Evolutionary conservation across 2,113 vertebrate genomes (phyloP).

Genomic region (Cololabis saira): DNA sequence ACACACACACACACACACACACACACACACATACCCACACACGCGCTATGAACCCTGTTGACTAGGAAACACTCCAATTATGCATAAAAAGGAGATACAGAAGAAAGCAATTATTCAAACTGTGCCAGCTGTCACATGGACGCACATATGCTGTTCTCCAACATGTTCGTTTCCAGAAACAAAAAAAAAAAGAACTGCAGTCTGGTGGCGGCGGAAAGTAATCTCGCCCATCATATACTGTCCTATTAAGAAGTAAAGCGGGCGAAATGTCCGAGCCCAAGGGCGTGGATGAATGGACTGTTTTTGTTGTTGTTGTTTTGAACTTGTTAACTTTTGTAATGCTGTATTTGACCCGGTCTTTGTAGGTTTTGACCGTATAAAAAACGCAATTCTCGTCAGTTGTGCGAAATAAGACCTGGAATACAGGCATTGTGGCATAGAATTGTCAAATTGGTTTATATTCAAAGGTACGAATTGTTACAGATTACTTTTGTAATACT

Average conservation of each 20-base stretch:
- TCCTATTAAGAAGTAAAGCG: slow-evolving; percentile 5
- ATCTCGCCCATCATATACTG: slow-evolving; percentile 20
- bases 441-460: too few species aligned
- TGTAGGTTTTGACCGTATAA: too few species aligned
- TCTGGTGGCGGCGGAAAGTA: slow-evolving; percentile 35
- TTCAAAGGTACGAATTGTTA: too few species aligned
- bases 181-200: slow-evolving; percentile 9
- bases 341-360: too few species aligned
- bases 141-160: slow-evolving; percentile 51
- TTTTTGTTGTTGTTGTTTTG: too few species aligned
- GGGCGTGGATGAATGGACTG: background rate
- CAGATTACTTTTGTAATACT: too few species aligned
- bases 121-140: slow-evolving; percentile 63
- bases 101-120: slow-evolving; percentile 65
- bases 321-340: too few species aligned
- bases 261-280: background rate
- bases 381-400: too few species aligned
- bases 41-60: slow-evolving; percentile 40
- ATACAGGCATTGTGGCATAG: too few species aligned
- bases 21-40: background rate
- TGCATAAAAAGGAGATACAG: slow-evolving; percentile 59
- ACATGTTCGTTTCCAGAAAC: slow-evolving; percentile 25
- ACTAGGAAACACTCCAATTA: slow-evolving; percentile 62
- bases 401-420: too few species aligned
- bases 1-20: background rate